Evolutionary conservation across 1,140 invertebrate genomes (phyloP).

Genomic region (Atta colombica): DNA sequence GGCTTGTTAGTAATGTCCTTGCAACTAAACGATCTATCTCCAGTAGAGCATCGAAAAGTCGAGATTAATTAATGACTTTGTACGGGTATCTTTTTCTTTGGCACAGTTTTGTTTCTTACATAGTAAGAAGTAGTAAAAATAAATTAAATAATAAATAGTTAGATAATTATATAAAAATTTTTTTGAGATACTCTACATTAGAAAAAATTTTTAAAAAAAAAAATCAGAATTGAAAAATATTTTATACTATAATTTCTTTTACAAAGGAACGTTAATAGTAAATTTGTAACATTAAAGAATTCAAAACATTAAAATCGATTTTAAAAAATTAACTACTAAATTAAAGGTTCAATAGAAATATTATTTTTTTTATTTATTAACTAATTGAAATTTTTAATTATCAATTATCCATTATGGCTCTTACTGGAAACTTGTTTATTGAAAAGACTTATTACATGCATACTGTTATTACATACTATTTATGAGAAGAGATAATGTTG

Average conservation of each 20-base stretch:
- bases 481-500: constrained; percentile 36
- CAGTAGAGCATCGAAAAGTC: constrained; percentile 23
- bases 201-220: neutral
- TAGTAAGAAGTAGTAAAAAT: neutral
- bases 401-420: neutral
- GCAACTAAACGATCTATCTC: constrained; percentile 60
- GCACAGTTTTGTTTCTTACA: neutral
- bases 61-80: constrained; percentile 6
- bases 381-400: neutral
- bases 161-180: too few species aligned
- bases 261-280: neutral
- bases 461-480: constrained; percentile 25
- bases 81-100: neutral
- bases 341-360: neutral
- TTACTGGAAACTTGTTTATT: neutral
- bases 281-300: neutral
- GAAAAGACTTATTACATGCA: neutral
- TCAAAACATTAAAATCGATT: neutral
- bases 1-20: constrained; percentile 68
- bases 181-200: neutral
- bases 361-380: constrained; percentile 6
- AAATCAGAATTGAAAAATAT: neutral
- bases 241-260: neutral
- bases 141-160: neutral
- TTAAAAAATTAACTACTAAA: neutral